These are phyloP conservation scores for Scleropages formosus DNA, from an alignment of 2,797 vertebrate species.

Conservation along the genomic window DNA sequence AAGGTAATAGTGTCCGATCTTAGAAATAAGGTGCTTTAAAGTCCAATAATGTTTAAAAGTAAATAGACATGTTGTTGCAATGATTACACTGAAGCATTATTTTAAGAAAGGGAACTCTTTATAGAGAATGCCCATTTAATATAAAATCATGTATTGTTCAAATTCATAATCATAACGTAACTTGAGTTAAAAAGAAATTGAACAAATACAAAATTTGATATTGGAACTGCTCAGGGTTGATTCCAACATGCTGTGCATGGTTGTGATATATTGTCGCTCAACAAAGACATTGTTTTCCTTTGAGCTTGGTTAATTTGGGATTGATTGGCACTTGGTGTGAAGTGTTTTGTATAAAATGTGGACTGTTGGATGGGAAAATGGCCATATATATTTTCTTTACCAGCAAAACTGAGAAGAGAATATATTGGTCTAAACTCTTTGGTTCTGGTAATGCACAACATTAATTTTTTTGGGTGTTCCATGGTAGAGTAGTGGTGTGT, in stretches of 20 bases:
- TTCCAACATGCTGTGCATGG: not conserved
- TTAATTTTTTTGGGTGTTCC: not conserved
- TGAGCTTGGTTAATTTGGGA: not conserved
- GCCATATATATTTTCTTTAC: too few relatives aligned
- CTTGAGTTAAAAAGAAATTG: not conserved
- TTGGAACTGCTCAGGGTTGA: not conserved
- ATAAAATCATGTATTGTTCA: not conserved
- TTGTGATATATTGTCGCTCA: not conserved
- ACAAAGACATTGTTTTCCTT: not conserved
- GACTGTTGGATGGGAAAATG: not conserved
- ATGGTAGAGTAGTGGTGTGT: not conserved
- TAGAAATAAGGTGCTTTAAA: constrained; percentile 12
- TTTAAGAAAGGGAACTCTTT: not conserved
- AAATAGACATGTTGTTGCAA: constrained; percentile 7
- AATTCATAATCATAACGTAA: not conserved
- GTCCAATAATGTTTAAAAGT: not conserved
- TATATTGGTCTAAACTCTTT: too few relatives aligned
- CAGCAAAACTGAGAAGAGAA: too few relatives aligned
- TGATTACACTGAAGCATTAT: not conserved
- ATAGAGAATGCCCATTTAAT: not conserved
- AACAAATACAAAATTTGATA: too few relatives aligned
- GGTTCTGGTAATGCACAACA: too few relatives aligned
- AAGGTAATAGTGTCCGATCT: not conserved
- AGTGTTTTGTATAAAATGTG: not conserved
- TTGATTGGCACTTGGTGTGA: not conserved